Evolutionary conservation across 2,113 vertebrate genomes (phyloP).

Genomic region (Echinops telfairi): DNA sequence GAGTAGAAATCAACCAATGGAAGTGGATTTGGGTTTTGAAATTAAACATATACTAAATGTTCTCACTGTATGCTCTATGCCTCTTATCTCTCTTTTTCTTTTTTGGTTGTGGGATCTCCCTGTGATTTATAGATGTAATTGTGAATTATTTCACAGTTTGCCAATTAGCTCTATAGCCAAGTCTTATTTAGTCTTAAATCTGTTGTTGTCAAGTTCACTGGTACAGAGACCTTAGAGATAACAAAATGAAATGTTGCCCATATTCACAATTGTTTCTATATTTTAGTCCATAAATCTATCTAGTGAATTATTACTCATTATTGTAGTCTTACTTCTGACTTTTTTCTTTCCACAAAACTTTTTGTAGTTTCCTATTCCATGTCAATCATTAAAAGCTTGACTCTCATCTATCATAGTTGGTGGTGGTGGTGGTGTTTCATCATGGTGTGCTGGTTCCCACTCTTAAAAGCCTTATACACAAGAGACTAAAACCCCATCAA

Average conservation of each 20-base stretch:
- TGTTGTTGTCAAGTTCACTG: background rate
- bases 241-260: background rate
- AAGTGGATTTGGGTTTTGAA: too few relatives aligned
- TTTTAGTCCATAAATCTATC: background rate
- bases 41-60: background rate
- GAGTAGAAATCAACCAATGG: too few relatives aligned
- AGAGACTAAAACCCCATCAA: too few relatives aligned
- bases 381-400: background rate
- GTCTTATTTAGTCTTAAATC: background rate
- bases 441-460: too few relatives aligned
- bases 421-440: too few relatives aligned
- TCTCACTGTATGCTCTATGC: fast-evolving
- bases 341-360: background rate
- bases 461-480: too few relatives aligned
- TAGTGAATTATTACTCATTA: background rate
- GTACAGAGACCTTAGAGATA: background rate
- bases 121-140: background rate
- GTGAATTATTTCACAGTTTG: background rate
- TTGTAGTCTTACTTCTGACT: background rate
- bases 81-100: background rate
- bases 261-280: background rate
- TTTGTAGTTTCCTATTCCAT: background rate
- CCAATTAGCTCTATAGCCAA: background rate
- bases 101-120: background rate
- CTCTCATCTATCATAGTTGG: too few relatives aligned